phyloP scores from a whole-genome alignment of 2,797 vertebrate species.

The Micromesistius poutassou region DNA sequence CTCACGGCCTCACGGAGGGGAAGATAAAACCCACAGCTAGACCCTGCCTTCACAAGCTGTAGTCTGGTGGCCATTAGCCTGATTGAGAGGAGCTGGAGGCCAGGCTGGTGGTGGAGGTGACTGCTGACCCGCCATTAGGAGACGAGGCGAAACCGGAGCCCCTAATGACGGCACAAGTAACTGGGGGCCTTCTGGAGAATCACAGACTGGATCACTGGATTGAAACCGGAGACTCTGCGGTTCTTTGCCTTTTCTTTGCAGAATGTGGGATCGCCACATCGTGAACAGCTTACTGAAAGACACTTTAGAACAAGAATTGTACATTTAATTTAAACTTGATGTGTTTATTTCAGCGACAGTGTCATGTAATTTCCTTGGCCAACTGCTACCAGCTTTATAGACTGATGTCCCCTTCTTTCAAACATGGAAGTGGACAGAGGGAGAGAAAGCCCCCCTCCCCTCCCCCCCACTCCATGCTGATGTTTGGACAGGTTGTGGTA shows the following conservation, averaged over 20 bases:
- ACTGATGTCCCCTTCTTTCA: slow-evolving; percentile 51
- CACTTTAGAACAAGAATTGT: not conserved
- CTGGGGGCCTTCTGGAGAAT: slow-evolving; percentile 25
- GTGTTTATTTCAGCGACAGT: not conserved
- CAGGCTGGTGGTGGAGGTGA: slow-evolving; percentile 40
- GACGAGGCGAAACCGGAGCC: slow-evolving; percentile 58
- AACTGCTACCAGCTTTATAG: too few species aligned
- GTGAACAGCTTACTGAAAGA: too few species aligned
- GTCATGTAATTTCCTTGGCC: not conserved
- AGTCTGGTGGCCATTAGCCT: slow-evolving; percentile 66
- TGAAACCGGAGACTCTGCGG: slow-evolving; percentile 36
- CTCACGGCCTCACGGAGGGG: too few species aligned
- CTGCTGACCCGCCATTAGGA: slow-evolving; percentile 53
- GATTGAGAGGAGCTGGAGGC: slow-evolving; percentile 47
- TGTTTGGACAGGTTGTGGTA: slow-evolving; percentile 69
- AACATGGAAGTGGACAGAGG: slow-evolving; percentile 42
- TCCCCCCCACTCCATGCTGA: slow-evolving; percentile 43
- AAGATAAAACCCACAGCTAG: slow-evolving; percentile 12
- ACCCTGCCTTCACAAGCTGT: slow-evolving; percentile 39
- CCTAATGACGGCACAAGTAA: slow-evolving; percentile 12
- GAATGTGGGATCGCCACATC: too few species aligned
- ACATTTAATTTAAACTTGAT: not conserved
- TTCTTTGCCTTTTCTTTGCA: not conserved
- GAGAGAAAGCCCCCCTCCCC: slow-evolving; percentile 17
- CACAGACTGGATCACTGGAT: slow-evolving; percentile 49